Conservation (phyloP, 2,113 vertebrate species). For the Gopherus flavomarginatus region DNA sequence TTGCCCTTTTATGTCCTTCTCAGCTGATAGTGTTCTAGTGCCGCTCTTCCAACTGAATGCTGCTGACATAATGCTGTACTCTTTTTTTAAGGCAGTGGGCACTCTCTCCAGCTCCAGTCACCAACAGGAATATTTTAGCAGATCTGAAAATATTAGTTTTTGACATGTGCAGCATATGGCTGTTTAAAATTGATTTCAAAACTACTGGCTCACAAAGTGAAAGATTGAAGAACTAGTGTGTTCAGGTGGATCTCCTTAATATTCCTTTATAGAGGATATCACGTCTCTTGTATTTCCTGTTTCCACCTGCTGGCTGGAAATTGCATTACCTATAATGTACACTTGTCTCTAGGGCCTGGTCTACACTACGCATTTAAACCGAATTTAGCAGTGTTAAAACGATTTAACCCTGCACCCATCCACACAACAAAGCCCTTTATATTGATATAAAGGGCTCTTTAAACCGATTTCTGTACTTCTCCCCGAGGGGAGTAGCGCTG, state of each 20-base stretch:
- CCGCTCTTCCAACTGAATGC: not conserved
- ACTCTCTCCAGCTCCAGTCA: not conserved
- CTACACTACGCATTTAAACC: too few species aligned
- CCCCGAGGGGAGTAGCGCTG: too few species aligned
- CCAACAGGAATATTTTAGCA: not conserved
- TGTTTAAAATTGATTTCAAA: not conserved
- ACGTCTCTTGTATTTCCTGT: not conserved
- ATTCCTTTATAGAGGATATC: too few species aligned
- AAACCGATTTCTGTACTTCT: too few species aligned
- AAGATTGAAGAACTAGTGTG: not conserved
- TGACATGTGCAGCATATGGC: not conserved
- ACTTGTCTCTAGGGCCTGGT: too few species aligned
- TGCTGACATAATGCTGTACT: not conserved
- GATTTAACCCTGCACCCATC: too few species aligned
- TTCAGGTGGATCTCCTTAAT: not conserved
- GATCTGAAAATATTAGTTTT: not conserved
- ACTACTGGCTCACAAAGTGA: not conserved
- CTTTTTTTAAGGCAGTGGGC: not conserved
- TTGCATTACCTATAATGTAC: not conserved
- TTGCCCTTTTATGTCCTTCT: not conserved
- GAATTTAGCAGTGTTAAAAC: too few species aligned
- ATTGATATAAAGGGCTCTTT: too few species aligned
- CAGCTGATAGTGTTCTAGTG: not conserved
- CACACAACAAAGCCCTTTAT: too few species aligned
- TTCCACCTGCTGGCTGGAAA: not conserved